phyloP scores from a whole-genome alignment of 2,113 vertebrate species.

The Grammomys surdaster region DNA sequence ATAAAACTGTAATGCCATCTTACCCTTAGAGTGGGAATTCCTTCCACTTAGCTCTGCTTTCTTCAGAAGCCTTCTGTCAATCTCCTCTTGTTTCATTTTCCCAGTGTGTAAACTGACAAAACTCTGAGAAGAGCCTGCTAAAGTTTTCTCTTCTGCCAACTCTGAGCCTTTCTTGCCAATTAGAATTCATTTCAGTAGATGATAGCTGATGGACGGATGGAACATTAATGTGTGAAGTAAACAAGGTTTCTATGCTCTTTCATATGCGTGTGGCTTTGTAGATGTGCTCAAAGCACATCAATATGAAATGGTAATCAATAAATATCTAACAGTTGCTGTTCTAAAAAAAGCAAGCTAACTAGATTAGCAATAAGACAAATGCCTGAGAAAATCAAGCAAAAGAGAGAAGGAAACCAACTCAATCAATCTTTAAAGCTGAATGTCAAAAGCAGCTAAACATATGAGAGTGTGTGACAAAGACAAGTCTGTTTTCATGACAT shows the following conservation, averaged over 20 bases:
- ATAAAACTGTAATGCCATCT: background rate
- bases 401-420: background rate
- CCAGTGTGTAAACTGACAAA: background rate
- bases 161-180: background rate
- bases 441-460: constrained; percentile 24
- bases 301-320: constrained; percentile 64
- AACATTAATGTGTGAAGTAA: background rate
- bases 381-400: constrained; percentile 14
- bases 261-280: background rate
- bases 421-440: constrained; percentile 30
- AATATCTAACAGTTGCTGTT: constrained; percentile 20
- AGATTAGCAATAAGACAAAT: constrained; percentile 44
- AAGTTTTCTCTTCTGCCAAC: constrained; percentile 3
- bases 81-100: background rate
- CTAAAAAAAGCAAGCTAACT: constrained; percentile 39
- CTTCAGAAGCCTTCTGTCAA: background rate
- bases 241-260: constrained; percentile 21
- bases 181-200: background rate
- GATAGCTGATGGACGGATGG: background rate
- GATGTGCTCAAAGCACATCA: background rate
- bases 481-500: background rate
- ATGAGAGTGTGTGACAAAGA: background rate
- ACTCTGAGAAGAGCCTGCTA: background rate
- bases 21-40: background rate
- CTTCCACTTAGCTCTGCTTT: background rate